Evolutionary conservation across 2,113 vertebrate species (phyloP).

Genomic region (Philantomba maxwellii): DNA sequence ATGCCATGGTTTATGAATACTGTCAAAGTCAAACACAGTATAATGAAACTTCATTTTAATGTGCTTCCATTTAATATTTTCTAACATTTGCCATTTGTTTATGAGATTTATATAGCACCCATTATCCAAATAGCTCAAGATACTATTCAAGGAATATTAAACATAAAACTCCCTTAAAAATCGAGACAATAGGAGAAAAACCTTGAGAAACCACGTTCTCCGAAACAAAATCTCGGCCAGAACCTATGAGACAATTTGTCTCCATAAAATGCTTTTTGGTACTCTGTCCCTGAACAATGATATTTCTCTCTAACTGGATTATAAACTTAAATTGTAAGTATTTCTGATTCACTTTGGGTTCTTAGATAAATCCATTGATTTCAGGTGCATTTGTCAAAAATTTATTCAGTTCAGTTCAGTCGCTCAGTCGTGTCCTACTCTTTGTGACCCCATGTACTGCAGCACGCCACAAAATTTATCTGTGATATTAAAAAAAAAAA

Average conservation of each 20-base stretch:
- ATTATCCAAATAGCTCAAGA: slow-evolving; percentile 38
- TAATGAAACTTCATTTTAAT: slow-evolving; percentile 61
- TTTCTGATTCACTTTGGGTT: neutral
- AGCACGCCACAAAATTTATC: neutral
- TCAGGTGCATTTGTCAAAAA: neutral
- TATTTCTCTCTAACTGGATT: neutral
- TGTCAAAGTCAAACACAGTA: slow-evolving; percentile 38
- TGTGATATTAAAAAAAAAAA: neutral
- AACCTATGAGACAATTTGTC: neutral
- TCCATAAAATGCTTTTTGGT: neutral
- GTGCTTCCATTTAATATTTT: slow-evolving; percentile 34
- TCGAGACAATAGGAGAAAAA: neutral
- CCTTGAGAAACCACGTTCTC: neutral
- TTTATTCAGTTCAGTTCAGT: neutral
- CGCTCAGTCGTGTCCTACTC: neutral
- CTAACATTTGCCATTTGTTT: slow-evolving; percentile 55
- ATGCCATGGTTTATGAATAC: slow-evolving; percentile 28
- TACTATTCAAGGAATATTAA: slow-evolving; percentile 33
- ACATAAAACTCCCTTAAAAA: neutral
- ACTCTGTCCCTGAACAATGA: neutral
- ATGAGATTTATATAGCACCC: slow-evolving; percentile 39
- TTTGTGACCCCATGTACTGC: neutral
- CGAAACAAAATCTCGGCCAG: neutral
- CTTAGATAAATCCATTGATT: neutral
- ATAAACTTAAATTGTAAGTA: neutral